phyloP scores from a whole-genome alignment of 2,113 vertebrate genomes.

The Todiramphus chloris region DNA sequence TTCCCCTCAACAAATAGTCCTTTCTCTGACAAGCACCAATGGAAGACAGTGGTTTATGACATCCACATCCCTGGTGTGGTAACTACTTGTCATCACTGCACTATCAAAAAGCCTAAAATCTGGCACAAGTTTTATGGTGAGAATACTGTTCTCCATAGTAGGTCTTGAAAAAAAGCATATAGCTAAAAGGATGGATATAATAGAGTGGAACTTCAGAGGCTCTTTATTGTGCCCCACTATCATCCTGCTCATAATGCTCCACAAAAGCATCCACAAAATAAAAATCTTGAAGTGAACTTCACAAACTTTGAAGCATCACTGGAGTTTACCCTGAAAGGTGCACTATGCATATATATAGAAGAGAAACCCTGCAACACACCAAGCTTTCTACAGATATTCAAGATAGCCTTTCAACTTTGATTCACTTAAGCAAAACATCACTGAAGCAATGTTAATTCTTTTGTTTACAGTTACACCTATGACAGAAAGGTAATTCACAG shows the following conservation, averaged over 20 bases:
- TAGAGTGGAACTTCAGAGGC: background rate
- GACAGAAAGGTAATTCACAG: conserved; percentile 64
- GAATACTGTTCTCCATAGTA: background rate
- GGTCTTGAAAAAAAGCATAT: background rate
- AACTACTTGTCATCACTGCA: background rate
- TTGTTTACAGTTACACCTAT: conserved; percentile 71
- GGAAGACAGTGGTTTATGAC: background rate
- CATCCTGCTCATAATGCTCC: background rate
- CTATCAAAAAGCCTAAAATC: background rate
- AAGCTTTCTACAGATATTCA: conserved; percentile 53
- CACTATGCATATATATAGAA: background rate
- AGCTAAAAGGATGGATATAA: background rate
- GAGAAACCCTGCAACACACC: conserved; percentile 13
- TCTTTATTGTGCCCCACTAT: background rate
- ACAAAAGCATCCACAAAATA: conserved; percentile 5
- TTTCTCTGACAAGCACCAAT: background rate
- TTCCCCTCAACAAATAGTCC: background rate
- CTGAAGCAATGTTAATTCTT: conserved; percentile 64
- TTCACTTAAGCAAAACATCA: conserved; percentile 58
- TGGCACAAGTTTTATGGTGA: background rate
- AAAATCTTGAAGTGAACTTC: conserved; percentile 11
- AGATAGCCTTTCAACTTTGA: conserved; percentile 48
- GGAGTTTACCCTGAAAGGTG: background rate
- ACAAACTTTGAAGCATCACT: background rate
- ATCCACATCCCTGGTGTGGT: background rate